Conservation (phyloP, 1,140 invertebrate genomes). For the Polypedilum vanderplanki region DNA sequence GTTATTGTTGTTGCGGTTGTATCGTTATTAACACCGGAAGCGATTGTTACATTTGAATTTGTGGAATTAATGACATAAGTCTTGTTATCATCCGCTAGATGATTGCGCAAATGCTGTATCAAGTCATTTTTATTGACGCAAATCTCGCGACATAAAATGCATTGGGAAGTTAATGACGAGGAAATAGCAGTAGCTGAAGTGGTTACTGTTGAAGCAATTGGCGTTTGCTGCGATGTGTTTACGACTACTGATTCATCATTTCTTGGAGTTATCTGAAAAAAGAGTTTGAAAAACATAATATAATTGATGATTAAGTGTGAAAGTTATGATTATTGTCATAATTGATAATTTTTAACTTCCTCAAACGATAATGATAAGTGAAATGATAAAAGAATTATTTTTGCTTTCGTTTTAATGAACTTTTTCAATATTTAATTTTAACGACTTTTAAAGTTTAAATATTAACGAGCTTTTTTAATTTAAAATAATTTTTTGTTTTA, state of each 20-base stretch:
- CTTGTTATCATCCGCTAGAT: slow-evolving; percentile 24
- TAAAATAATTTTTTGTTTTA: too few species aligned
- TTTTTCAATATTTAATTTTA: too few species aligned
- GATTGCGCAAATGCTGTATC: slow-evolving; percentile 27
- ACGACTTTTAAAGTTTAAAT: too few species aligned
- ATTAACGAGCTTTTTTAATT: too few species aligned
- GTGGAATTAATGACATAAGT: slow-evolving; percentile 23
- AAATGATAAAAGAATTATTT: too few species aligned
- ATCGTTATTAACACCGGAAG: not conserved
- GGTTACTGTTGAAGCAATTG: not conserved
- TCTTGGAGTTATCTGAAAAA: not conserved
- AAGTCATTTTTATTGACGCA: slow-evolving; percentile 25
- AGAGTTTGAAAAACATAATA: not conserved
- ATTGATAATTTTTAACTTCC: too few species aligned
- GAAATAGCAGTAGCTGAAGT: not conserved
- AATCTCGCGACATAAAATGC: slow-evolving; percentile 24
- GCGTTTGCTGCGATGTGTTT: not conserved
- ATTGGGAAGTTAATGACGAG: slow-evolving; percentile 8
- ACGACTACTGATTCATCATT: slow-evolving; percentile 3
- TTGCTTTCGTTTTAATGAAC: too few species aligned
- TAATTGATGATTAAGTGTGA: too few species aligned
- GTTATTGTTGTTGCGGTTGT: not conserved
- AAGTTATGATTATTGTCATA: too few species aligned
- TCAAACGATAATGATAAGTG: too few species aligned
- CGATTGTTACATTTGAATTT: slow-evolving; percentile 11